A percentile compares a stretch with the other conserved stretches of the same genome.
Evolutionary conservation across 1,140 invertebrate species (phyloP).

Genomic region (Cryptotermes secundus): DNA sequence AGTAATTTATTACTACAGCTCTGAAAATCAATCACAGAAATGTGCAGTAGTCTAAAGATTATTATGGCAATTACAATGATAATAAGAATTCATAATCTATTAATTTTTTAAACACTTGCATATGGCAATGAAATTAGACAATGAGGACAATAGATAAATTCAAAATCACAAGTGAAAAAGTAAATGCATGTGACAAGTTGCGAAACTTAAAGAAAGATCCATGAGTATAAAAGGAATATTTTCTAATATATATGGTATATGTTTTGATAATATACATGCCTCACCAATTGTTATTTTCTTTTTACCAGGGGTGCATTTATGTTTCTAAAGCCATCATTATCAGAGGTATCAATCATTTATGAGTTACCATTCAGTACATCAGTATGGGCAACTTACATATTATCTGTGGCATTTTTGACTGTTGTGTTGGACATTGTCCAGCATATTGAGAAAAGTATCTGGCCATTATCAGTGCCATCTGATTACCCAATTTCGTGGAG

Average conservation of each 20-base stretch:
- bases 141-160: too few relatives aligned
- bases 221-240: too few relatives aligned
- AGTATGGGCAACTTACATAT: neutral
- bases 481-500: neutral
- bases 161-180: too few relatives aligned
- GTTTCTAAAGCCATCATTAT: neutral
- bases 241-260: neutral
- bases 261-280: neutral
- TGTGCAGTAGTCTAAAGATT: too few relatives aligned
- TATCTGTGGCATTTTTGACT: neutral
- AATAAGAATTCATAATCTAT: too few relatives aligned
- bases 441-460: neutral
- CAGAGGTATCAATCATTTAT: neutral
- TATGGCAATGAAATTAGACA: too few relatives aligned
- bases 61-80: too few relatives aligned
- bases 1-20: too few relatives aligned
- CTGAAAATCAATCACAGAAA: too few relatives aligned
- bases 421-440: neutral
- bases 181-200: too few relatives aligned
- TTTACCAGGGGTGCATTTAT: neutral
- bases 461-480: neutral
- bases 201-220: too few relatives aligned
- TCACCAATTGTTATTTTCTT: neutral
- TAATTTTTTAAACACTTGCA: too few relatives aligned
- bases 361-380: neutral